Evolutionary conservation across 2,113 vertebrate species (phyloP), one percentile per base, ranked within the genome.

Genomic region (Neodontobutis hainanensis): DNA sequence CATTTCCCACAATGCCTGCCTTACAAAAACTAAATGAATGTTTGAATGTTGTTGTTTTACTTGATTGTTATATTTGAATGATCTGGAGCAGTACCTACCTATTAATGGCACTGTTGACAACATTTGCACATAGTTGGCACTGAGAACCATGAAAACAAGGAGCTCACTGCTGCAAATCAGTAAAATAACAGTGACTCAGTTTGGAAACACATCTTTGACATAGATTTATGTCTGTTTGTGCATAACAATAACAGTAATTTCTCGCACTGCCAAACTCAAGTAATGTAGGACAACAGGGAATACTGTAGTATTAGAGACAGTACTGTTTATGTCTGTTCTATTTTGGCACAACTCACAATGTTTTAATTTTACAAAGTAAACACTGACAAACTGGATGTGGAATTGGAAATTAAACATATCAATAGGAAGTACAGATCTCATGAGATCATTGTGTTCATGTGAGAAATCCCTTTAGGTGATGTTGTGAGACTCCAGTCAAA

Each of bases 361-460:
- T 60, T 42, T 15, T 59, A 63, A 51, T 73, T 34, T 40, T 61
- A 38, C 66, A 75, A 80, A 71, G 16, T 8, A 64, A 61, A 59
- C 36, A 61, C 10, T 34, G 11, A 58, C 56, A 58, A 68, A 71
- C 50, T 5, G 56, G 35, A 63, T 36, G 38, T 32, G 35, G 35
- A 46, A 45, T 56, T 47, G 40, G 14, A 63, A 55, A 27, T 61
- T 9, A 32, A 61, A 19, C 56, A 38, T 73, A 70, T 73, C 70
- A 76, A 73, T 73, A 76, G 61, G 78, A 76, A 63, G 50, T 56
- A 40, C 64, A 70, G 36, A 16, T 16, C 35, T 40, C 36, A 6
- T 15, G 35, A 57, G 48, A 53, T 36, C 12, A 51, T 11, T 12
- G 43, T 48, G 47, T 64, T 65, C 58, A 40, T 7, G 12, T 0